phyloP scores from a whole-genome alignment of 2,888 invertebrate genomes.

The Patella ulyssiponensis region DNA sequence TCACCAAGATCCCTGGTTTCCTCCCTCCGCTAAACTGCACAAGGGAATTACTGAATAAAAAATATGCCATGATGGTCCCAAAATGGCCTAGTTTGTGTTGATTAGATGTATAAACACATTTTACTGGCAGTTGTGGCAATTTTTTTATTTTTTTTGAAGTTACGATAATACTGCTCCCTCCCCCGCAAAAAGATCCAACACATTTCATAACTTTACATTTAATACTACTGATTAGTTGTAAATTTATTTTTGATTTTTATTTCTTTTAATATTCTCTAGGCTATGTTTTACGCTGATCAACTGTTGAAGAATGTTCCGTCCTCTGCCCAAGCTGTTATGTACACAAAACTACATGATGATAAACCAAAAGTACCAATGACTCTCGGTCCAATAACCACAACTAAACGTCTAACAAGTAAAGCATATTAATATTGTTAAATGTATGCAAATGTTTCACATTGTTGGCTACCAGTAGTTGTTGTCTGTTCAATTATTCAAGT shows the following conservation, averaged over 20 bases:
- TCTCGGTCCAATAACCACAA: conserved; percentile 20
- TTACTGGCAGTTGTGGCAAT: background rate
- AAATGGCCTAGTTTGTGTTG: no score
- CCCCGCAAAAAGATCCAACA: no score
- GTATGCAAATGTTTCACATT: no score
- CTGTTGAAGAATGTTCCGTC: conserved; percentile 56
- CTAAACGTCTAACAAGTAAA: conserved; percentile 32
- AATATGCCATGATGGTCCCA: no score
- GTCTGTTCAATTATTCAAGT: no score
- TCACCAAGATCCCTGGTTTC: no score
- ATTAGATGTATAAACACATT: no score
- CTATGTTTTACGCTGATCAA: conserved; percentile 71
- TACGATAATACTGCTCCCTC: background rate
- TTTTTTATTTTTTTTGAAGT: background rate
- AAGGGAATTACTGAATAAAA: no score
- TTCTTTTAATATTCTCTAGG: conserved; percentile 49
- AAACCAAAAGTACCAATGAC: conserved; percentile 18
- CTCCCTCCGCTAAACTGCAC: no score
- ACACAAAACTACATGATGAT: conserved; percentile 41
- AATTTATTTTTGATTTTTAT: background rate
- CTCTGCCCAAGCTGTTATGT: conserved; percentile 51
- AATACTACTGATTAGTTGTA: background rate
- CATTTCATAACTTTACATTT: no score
- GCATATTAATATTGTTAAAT: conserved; percentile 22
- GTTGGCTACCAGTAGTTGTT: no score